Evolutionary conservation across 2,113 vertebrate species (phyloP), one percentile per base, ranked within the genome.

Genomic region (Salminus brasiliensis): DNA sequence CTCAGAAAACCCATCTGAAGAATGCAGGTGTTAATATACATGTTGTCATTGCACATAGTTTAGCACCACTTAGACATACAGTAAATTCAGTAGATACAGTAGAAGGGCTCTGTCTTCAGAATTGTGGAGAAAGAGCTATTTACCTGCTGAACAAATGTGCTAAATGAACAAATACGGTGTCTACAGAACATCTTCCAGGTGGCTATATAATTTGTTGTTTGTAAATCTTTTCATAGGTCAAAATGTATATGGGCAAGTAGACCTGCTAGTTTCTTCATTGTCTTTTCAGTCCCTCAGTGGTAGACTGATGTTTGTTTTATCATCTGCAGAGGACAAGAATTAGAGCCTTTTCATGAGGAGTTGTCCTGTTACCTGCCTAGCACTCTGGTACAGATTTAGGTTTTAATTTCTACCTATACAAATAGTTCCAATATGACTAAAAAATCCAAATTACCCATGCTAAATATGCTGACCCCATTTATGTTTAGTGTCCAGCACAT

Each of bases 191-290:
- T 87, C 90, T 88, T 86, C 83, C 91, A 92, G 91, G 92, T 92
- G 91, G 89, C 85, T 79, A 88, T 92, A 93, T 15, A 93, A 92
- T 90, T 88, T 89, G 88, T 91, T 88, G 88, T 92, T 93, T 91
- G 92, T 90, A 89, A 88, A 85, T 88, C 88, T 91, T 88, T 78
- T 77, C 87, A 87, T 91, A 89, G 89, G 80, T 83, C 70, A 76
- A 84, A 88, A 89, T 18, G 4, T 88, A 69, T 87, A 82, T 82
- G 84, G 87, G 85, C 87, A 85, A 87, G 88, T 85, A 88, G 87
- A 90, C 89, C 71, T 83, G 74, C 88, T 92, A 89, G 92, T 90
- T 91, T 93, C 88, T 88, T 91, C 87, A 91, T 89, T 89, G 84
- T 88, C 79, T 34, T 67, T n/a, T 67, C 63, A 70, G 25, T 29